A percentile compares a stretch with the other conserved stretches of the same genome.
Conservation (phyloP, 2,113 vertebrate species). For the Leucoraja erinaceus region DNA sequence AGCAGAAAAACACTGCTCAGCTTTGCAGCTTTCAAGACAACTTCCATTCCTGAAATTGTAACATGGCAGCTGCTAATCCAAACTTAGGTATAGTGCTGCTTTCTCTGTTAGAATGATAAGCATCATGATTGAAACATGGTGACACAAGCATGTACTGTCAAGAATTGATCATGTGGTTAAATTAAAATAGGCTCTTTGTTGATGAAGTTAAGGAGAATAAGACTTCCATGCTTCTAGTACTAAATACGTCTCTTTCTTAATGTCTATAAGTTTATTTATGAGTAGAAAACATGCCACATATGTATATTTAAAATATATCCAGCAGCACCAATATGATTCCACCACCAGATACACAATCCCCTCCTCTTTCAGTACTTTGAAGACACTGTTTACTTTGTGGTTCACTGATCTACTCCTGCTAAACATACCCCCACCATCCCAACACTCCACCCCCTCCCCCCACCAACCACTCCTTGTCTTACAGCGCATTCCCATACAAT, state of each 20-base stretch:
- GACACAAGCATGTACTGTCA: neutral
- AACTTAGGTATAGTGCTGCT: neutral
- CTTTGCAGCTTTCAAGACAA: conserved; percentile 7
- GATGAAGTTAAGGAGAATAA: neutral
- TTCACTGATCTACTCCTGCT: too few relatives aligned
- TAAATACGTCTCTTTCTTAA: neutral
- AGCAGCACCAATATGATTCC: too few relatives aligned
- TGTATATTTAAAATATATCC: too few relatives aligned
- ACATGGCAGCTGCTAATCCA: conserved; percentile 1
- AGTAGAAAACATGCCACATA: neutral
- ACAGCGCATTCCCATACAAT: too few relatives aligned
- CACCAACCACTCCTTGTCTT: too few relatives aligned
- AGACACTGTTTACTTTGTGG: too few relatives aligned
- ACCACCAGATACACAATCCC: too few relatives aligned
- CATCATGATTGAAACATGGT: neutral
- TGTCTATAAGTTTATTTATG: neutral
- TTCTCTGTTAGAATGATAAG: conserved; percentile 20
- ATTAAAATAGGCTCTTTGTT: conserved; percentile 14
- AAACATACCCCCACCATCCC: too few relatives aligned
- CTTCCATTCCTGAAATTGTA: conserved; percentile 32
- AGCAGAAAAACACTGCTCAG: neutral
- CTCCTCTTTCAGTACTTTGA: too few relatives aligned
- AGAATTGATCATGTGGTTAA: neutral
- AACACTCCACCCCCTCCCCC: too few relatives aligned
- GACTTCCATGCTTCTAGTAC: neutral